These are phyloP conservation scores for Melanaphis sacchari DNA, from an alignment of 1,140 invertebrate species.

Conservation along the genomic window DNA sequence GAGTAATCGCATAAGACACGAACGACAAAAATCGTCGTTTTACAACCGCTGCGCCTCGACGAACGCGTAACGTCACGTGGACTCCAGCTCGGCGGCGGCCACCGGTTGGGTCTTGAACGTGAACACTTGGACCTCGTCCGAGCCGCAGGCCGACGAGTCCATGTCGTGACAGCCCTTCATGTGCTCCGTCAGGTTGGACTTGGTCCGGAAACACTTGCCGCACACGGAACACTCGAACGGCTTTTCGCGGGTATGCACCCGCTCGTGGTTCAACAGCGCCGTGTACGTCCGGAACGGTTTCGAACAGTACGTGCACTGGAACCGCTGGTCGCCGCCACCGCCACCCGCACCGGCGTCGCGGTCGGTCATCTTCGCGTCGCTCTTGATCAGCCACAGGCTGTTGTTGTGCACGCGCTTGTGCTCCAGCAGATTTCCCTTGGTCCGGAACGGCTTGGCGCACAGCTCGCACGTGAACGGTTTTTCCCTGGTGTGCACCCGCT, in stretches of 20 bases:
- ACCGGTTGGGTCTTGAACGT: constrained; percentile 27
- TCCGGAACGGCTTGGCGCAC: constrained; percentile 61
- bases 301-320: constrained; percentile 85
- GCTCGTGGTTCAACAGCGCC: constrained; percentile 92
- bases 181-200: constrained; percentile 63
- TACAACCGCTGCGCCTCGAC: not conserved
- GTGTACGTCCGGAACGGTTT: constrained; percentile 92
- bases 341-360: too few relatives aligned
- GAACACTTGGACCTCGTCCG: constrained; percentile 50
- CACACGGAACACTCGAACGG: constrained; percentile 95
- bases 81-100: not conserved
- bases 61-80: not conserved
- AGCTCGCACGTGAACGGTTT: constrained; percentile 61
- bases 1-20: not conserved
- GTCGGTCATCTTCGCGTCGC: not conserved
- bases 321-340: constrained; percentile 75
- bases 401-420: constrained; percentile 47
- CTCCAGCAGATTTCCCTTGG: constrained; percentile 60
- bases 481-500: constrained; percentile 65
- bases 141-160: not conserved
- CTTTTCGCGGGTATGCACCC: constrained; percentile 95
- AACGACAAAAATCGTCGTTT: not conserved
- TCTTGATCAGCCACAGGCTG: constrained; percentile 21
- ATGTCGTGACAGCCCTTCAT: constrained; percentile 51
- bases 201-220: constrained; percentile 81